phyloP scores from a whole-genome alignment of 2,888 invertebrate species.

The Acronicta aceris region DNA sequence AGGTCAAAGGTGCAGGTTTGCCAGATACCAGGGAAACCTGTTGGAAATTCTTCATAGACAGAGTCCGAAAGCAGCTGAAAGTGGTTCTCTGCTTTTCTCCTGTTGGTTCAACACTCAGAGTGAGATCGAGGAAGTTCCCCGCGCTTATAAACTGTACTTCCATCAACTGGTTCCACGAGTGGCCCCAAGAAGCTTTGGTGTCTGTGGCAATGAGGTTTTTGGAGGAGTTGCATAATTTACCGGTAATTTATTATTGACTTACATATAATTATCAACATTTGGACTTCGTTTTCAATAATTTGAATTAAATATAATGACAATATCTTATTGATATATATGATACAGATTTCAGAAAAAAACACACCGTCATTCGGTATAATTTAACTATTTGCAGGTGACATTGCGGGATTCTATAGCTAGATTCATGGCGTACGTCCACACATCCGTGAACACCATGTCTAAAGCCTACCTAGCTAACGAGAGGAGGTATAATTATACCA shows the following conservation, averaged over 20 bases:
- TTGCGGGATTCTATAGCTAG: slow-evolving; percentile 95
- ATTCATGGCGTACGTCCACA: slow-evolving; percentile 98
- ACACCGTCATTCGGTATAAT: too few species aligned
- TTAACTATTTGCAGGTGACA: slow-evolving; percentile 83
- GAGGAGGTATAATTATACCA: slow-evolving; percentile 98
- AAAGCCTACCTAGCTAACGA: slow-evolving; percentile 96
- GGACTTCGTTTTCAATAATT: too few species aligned
- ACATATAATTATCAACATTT: too few species aligned
- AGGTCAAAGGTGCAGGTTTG: slow-evolving; percentile 95
- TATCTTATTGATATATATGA: too few species aligned
- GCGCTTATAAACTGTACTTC: slow-evolving; percentile 98
- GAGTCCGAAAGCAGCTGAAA: slow-evolving; percentile 96
- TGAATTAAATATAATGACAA: too few species aligned
- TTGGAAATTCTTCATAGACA: slow-evolving; percentile 99
- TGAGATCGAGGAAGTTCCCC: slow-evolving; percentile 97
- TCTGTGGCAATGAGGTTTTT: slow-evolving; percentile 97
- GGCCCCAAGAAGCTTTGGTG: slow-evolving; percentile 99
- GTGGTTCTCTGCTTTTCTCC: slow-evolving; percentile 99
- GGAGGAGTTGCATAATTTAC: slow-evolving; percentile 93
- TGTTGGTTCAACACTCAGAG: slow-evolving; percentile 97
- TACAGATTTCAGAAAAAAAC: too few species aligned
- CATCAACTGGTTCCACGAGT: slow-evolving; percentile 99
- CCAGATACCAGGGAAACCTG: slow-evolving; percentile 98
- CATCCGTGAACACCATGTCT: slow-evolving; percentile 97
- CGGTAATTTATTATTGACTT: slow-evolving; percentile 87